A percentile compares a stretch with the other conserved stretches of the same genome.
Evolutionary conservation across 2,113 vertebrate genomes (phyloP).

Genomic region (Ia io): DNA sequence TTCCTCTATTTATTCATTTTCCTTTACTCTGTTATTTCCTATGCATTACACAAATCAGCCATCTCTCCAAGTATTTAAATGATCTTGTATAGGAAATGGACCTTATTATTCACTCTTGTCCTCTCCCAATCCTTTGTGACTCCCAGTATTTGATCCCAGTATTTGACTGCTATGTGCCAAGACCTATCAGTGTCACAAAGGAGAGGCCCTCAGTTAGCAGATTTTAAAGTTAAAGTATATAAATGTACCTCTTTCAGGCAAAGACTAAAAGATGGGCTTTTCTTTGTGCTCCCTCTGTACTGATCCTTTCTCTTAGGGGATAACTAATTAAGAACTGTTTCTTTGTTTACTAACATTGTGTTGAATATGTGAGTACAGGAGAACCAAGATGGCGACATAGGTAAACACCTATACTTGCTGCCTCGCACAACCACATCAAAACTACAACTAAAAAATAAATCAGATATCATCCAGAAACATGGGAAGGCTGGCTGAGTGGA

Average conservation of each 20-base stretch:
- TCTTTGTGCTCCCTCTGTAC: background rate
- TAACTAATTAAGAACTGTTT: background rate
- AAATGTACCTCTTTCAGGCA: background rate
- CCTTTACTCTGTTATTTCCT: background rate
- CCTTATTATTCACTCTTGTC: background rate
- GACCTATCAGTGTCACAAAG: background rate
- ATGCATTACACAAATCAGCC: background rate
- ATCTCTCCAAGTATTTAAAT: background rate
- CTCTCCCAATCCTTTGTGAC: background rate
- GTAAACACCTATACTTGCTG: too few species aligned
- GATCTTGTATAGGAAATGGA: background rate
- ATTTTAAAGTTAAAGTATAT: background rate
- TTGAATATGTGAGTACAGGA: background rate
- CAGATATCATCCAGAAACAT: too few species aligned
- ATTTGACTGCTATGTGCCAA: background rate
- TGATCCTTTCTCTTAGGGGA: background rate
- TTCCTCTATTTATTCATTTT: background rate
- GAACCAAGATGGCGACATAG: too few species aligned
- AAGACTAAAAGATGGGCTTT: background rate
- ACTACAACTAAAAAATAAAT: too few species aligned
- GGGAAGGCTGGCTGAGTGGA: too few species aligned
- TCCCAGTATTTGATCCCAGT: background rate
- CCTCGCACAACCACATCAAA: too few species aligned
- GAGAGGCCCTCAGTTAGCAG: background rate
- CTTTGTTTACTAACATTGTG: background rate